Evolutionary conservation across 2,888 invertebrate genomes (phyloP).

Genomic region (Limnephilus auricula): DNA sequence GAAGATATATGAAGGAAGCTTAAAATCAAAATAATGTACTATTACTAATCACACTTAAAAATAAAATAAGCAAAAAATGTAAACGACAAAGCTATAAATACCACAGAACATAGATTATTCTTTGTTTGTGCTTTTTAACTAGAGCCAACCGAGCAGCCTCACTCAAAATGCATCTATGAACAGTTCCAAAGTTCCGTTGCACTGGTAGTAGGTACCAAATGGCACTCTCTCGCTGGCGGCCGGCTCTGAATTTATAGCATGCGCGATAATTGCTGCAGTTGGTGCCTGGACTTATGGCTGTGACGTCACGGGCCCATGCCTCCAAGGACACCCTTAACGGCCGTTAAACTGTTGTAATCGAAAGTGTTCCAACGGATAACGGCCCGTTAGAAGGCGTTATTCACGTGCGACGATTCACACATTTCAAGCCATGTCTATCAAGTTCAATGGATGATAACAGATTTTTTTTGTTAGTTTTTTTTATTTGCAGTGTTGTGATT

Average conservation of each 20-base stretch:
- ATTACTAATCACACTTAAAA: too few species aligned
- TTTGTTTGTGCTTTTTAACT: neutral
- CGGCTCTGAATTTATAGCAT: conserved; percentile 72
- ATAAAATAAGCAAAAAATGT: too few species aligned
- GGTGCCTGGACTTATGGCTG: conserved; percentile 71
- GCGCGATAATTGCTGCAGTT: conserved; percentile 74
- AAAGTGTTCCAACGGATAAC: conserved; percentile 39
- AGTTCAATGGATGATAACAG: neutral
- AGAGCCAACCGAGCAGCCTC: neutral
- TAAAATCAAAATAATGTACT: too few species aligned
- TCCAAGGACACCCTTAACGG: conserved; percentile 47
- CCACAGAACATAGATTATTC: too few species aligned
- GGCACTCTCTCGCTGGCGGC: conserved; percentile 54
- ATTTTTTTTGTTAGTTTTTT: too few species aligned
- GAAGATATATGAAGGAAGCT: too few species aligned
- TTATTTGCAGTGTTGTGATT: too few species aligned
- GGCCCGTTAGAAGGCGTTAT: conserved; percentile 34
- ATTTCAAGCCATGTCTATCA: neutral
- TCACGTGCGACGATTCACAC: neutral
- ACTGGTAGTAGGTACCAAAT: conserved; percentile 69
- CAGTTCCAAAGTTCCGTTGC: conserved; percentile 24
- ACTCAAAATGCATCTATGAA: neutral
- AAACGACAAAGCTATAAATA: too few species aligned
- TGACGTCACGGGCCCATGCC: conserved; percentile 46
- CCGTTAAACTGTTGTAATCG: conserved; percentile 40